phyloP scores from a whole-genome alignment of 2,113 vertebrate genomes.

The Bubalus kerabau region DNA sequence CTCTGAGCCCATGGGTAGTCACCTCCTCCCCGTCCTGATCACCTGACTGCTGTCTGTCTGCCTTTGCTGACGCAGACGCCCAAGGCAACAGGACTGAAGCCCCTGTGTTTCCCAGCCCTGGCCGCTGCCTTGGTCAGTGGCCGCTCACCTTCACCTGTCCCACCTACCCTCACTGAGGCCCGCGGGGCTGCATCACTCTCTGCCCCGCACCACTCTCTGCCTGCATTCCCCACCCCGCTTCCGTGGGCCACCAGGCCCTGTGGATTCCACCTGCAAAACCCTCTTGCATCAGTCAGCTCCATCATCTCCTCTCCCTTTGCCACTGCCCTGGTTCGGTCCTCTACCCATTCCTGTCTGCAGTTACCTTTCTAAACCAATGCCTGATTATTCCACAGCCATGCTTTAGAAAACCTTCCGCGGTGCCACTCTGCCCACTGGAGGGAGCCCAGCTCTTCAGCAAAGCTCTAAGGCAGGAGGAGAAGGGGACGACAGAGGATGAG shows the following conservation, averaged over 20 bases:
- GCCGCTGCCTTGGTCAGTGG: background rate
- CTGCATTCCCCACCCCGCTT: background rate
- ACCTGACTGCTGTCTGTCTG: background rate
- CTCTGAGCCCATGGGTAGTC: background rate
- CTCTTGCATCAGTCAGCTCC: background rate
- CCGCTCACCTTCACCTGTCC: background rate
- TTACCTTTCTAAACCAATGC: constrained; percentile 42
- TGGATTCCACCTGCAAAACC: background rate
- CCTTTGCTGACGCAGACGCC: background rate
- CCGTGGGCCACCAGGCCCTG: background rate
- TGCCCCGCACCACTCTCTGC: background rate
- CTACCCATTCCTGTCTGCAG: background rate
- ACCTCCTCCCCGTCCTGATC: background rate
- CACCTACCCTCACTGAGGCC: background rate
- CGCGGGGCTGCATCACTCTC: background rate
- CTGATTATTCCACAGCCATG: constrained; percentile 20
- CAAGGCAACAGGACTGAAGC: background rate
- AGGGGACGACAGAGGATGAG: background rate
- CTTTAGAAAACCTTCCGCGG: background rate
- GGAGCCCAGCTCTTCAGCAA: constrained; percentile 23
- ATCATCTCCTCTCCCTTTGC: background rate
- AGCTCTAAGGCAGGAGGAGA: background rate
- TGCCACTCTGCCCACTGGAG: background rate
- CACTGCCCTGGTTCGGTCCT: background rate
- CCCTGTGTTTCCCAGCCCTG: background rate